Evolutionary conservation across 2,888 invertebrate species (phyloP).

Genomic region (Lamellibrachia columna): DNA sequence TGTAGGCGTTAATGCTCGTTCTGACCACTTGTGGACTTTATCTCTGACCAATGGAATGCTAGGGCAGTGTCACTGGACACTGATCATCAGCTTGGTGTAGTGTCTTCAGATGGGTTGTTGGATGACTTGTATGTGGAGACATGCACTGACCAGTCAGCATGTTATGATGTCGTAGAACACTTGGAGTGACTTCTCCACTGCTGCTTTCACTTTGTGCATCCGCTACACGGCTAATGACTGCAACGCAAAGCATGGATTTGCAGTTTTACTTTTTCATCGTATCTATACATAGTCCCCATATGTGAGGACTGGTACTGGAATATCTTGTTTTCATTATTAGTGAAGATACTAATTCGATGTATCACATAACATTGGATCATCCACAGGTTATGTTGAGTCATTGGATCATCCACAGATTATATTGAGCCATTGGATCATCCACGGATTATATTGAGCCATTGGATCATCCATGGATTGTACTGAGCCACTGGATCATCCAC

Average conservation of each 20-base stretch:
- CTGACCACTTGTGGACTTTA: neutral
- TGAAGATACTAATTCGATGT: neutral
- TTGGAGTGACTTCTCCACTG: neutral
- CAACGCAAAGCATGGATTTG: neutral
- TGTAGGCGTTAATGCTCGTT: neutral
- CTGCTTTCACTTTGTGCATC: neutral
- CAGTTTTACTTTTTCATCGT: neutral
- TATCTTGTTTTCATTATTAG: neutral
- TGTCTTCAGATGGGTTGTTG: neutral
- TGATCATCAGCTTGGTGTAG: neutral
- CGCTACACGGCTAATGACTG: neutral
- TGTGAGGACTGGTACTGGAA: neutral
- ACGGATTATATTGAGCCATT: too few species aligned
- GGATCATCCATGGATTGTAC: neutral
- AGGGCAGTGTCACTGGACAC: neutral
- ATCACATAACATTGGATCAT: neutral
- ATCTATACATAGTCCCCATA: neutral
- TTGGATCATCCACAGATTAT: neutral
- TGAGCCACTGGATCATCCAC: neutral
- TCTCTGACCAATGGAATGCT: neutral
- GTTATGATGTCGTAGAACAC: neutral
- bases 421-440: too few species aligned
- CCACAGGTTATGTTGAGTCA: neutral
- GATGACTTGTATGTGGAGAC: neutral
- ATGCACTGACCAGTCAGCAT: neutral